Evolutionary conservation across 2,113 vertebrate genomes (phyloP), one percentile per base, ranked within the genome.

Genomic region (Grus americana): DNA sequence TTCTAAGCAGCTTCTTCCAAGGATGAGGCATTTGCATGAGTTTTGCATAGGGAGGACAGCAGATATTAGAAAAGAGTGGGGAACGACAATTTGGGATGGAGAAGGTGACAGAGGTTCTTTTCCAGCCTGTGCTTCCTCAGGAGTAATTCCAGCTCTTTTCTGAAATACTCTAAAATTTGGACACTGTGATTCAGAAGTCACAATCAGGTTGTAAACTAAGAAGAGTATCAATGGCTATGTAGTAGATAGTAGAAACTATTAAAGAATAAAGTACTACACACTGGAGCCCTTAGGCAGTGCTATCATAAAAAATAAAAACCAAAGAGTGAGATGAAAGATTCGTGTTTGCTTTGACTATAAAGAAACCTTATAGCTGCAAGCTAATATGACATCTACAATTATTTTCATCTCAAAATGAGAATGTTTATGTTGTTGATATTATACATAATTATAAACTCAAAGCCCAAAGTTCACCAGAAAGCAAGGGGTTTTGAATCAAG

Each of bases 271-370:
- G 36, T 50, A n/a, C 20, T 74, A 63, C 29, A 72, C 8, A n/a
- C 26, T 59, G 26, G 70, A 94, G 44, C 61, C 92, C 66, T 71
- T 67, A 91, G 78, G 92, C 70, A 71, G 59, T n/a, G 9, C 20
- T 71, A 22, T 27, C 7, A 42, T 40, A 29, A 83, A 75, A 66
- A n/a, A 55, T 2, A 70, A 40, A 76, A 57, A 62, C 1, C n/a
- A 73, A 92, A 91, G 63, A 10, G 4, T 70, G 19, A 78, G 63
- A 93, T 68, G 57, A 95, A 95, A 93, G 73, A 29, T 72, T 75
- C 0, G 0, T 59, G n/a, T 46, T 92, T 38, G 6, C 26, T 82
- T 63, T 65, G 44, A 85, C 32, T 91, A 58, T 49, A 93, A 94
- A 92, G 38, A 10, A 85, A 82, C 8, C 14, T 79, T 63, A 75